These are phyloP conservation scores for Brenthis hecate DNA, from an alignment of 2,888 invertebrate species.

Conservation along the genomic window DNA sequence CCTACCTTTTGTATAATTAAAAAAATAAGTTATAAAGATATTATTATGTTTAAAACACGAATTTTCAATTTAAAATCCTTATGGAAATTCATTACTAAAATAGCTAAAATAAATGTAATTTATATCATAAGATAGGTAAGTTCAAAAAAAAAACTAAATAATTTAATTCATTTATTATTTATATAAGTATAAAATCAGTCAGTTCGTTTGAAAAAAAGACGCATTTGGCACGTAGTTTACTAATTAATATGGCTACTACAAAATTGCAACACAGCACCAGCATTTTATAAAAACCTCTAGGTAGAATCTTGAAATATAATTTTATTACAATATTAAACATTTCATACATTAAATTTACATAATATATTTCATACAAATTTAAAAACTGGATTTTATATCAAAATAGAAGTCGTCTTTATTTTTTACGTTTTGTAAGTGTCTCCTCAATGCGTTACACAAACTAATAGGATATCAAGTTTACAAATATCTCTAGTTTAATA, in stretches of 20 bases:
- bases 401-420: not conserved
- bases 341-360: not conserved
- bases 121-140: not conserved
- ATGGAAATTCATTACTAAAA: no score
- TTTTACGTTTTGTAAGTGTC: constrained; percentile 27
- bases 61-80: no score
- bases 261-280: constrained; percentile 35
- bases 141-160: constrained; percentile 31
- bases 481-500: constrained; percentile 33
- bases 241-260: constrained; percentile 71
- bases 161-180: constrained; percentile 58
- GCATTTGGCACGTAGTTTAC: constrained; percentile 80
- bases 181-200: constrained; percentile 65
- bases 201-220: constrained; percentile 75
- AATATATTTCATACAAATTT: not conserved
- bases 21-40: no score
- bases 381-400: not conserved
- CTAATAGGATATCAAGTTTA: constrained; percentile 33
- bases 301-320: not conserved
- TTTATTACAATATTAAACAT: not conserved
- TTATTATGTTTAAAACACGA: no score
- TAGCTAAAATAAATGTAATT: no score
- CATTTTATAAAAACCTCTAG: not conserved
- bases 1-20: no score
- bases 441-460: constrained; percentile 39